Conservation (phyloP, 2,888 invertebrate species). For the Byasa hedistus region DNA sequence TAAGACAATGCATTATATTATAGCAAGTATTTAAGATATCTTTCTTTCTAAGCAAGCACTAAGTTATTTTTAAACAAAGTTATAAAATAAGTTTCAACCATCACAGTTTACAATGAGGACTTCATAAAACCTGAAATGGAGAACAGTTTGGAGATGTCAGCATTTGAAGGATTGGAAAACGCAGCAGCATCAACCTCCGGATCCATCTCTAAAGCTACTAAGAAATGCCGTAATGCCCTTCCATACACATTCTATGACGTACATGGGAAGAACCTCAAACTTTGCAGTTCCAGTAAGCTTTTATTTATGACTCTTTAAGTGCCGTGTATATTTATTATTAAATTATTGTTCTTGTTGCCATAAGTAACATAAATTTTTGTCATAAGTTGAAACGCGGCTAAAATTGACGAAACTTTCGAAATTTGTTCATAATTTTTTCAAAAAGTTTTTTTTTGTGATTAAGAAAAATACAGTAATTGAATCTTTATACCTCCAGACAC, state of each 20-base stretch:
- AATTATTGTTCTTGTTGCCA: background rate
- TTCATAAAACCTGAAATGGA: constrained; percentile 19
- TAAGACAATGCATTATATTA: constrained; percentile 32
- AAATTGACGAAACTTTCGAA: no score
- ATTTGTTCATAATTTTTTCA: no score
- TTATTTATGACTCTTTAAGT: background rate
- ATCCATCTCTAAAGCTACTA: constrained; percentile 14
- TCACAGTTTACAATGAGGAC: constrained; percentile 20
- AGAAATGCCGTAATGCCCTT: constrained; percentile 51
- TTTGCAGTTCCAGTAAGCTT: constrained; percentile 69
- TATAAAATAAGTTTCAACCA: background rate
- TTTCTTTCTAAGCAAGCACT: background rate
- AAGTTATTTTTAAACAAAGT: background rate
- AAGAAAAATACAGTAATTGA: no score
- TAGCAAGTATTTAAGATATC: background rate
- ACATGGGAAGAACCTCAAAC: constrained; percentile 90
- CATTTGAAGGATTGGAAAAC: background rate
- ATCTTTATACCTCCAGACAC: constrained; percentile 49
- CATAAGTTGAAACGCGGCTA: constrained; percentile 30
- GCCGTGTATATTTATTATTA: background rate
- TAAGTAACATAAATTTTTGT: background rate
- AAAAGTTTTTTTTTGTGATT: no score
- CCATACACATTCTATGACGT: constrained; percentile 88
- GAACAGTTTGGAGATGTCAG: constrained; percentile 10
- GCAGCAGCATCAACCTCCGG: constrained; percentile 21